A percentile compares a stretch with the other conserved stretches of the same genome.
phyloP scores from a whole-genome alignment of 1,140 invertebrate genomes.

The Ctenoplectra terminalis region DNA sequence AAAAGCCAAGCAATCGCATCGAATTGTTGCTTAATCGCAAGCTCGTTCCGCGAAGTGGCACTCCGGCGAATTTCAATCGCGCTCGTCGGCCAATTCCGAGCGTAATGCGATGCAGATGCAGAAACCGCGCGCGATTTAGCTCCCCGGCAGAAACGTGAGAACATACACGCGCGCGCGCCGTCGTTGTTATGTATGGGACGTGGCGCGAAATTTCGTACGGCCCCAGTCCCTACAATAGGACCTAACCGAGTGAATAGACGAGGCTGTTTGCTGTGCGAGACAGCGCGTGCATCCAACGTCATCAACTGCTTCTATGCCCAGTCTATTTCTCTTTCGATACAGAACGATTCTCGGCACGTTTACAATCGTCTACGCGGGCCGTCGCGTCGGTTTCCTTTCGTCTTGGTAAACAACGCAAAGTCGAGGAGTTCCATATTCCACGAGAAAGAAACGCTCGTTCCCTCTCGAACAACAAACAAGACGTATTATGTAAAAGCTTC shows the following conservation, averaged over 20 bases:
- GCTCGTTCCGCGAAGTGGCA: constrained; percentile 4
- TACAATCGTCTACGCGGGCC: not conserved
- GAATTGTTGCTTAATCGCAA: constrained; percentile 55
- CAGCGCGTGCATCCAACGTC: constrained; percentile 15
- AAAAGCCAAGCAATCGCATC: not conserved
- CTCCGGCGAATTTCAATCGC: constrained; percentile 53
- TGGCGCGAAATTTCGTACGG: constrained; percentile 70
- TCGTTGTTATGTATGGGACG: constrained; percentile 9
- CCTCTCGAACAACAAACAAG: not conserved
- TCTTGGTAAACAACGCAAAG: not conserved
- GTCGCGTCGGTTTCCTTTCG: not conserved
- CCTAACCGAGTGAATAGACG: constrained; percentile 70
- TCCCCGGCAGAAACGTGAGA: constrained; percentile 46
- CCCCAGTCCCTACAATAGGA: constrained; percentile 71
- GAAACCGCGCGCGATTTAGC: constrained; percentile 69
- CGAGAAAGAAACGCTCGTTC: not conserved
- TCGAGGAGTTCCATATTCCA: not conserved
- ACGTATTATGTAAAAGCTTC: constrained; percentile 2
- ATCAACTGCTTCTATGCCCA: not conserved
- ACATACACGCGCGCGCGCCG: not conserved
- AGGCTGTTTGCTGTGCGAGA: constrained; percentile 71
- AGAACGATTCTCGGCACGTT: not conserved
- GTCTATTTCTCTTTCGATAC: not conserved
- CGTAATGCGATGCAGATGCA: constrained; percentile 54
- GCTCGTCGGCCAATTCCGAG: constrained; percentile 12